Percentiles rank a stretch among this genome's conserved stretches.
phyloP scores from a whole-genome alignment of 1,140 invertebrate genomes.

The Zaprionus gabonicus region DNA sequence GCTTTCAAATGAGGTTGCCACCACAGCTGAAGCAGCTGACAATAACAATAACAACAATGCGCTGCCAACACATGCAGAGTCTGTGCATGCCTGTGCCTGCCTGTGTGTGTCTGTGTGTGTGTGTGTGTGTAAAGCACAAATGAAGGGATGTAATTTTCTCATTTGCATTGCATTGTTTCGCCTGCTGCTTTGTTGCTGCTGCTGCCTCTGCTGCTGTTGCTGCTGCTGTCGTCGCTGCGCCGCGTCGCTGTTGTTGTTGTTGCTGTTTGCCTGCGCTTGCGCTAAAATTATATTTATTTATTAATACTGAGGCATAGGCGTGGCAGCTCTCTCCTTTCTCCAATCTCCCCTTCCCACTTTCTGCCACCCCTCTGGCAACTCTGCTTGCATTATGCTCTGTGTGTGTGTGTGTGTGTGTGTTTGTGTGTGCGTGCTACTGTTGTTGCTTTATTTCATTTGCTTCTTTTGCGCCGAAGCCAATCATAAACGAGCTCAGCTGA shows the following conservation, averaged over 20 bases:
- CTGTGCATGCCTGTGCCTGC: neutral
- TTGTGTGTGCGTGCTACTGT: conserved; percentile 51
- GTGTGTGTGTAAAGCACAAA: conserved; percentile 66
- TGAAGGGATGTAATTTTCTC: conserved; percentile 85
- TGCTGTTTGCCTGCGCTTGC: conserved; percentile 75
- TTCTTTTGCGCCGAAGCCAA: conserved; percentile 79
- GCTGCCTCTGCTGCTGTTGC: conserved; percentile 19
- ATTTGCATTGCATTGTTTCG: conserved; percentile 83
- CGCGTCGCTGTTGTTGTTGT: conserved; percentile 13
- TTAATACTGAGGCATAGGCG: conserved; percentile 80
- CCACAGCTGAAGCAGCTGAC: conserved; percentile 59
- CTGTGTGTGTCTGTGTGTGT: neutral
- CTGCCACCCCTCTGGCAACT: conserved; percentile 16
- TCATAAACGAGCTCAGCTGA: conserved; percentile 77
- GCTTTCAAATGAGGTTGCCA: conserved; percentile 73
- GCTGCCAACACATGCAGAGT: conserved; percentile 2
- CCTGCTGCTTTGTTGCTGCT: conserved; percentile 36
- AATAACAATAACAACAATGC: conserved; percentile 60
- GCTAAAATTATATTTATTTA: conserved; percentile 82
- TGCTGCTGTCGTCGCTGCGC: conserved; percentile 18
- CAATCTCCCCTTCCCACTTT: conserved; percentile 5
- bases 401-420: conserved; percentile 23
- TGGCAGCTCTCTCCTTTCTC: conserved; percentile 43
- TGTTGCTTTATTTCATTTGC: conserved; percentile 74
- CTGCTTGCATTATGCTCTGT: conserved; percentile 25